Evolutionary conservation across 2,113 vertebrate genomes (phyloP), one percentile per base, ranked within the genome.

Genomic region (Dicerorhinus sumatrensis): DNA sequence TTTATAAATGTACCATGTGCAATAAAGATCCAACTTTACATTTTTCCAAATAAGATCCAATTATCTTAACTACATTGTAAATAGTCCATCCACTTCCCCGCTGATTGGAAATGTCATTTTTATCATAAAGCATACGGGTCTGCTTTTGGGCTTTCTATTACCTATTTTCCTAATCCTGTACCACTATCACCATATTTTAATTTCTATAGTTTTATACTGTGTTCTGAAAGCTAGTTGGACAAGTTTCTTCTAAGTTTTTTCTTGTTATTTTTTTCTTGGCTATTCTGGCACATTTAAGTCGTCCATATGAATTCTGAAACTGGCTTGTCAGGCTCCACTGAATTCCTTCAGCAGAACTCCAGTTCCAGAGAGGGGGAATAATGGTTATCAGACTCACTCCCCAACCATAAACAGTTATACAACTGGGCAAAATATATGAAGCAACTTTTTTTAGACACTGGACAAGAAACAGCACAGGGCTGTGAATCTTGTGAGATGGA

Each of bases 41-140:
- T 89, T 91, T 72, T 93, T 79, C 31, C 18, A 90, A 84, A 60
- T 51, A 79, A 88, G 87, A 85, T 63, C 46, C 11, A 70, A 89
- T 77, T 51, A 65, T 83, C 63, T 93, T 77, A 88, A 80, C 36
- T 62, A 85, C 6, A 80, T 33, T 63, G 21, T 89, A 76, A 92
- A 80, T 36, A 84, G 65, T 88, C 27, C 18, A 89, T 56, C 6
- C 18, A 89, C 16, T 89, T 91, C 39, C 51, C 23, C 11, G 81
- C 5, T 63, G 39, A 79, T 31, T 84, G 18, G 83, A 94, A 91
- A 89, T 73, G 31, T 8, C 8, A 62, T 62, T 62, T 91, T 72
- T 72, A 56, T 48, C 54, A 46, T 48, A 89, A 95, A 70, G 48
- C 36, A 83, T 29, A 48, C 14, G 6, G 6, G 21, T 27, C 63